phyloP scores from a whole-genome alignment of 2,888 invertebrate genomes.

The Druceiella hillmani region DNA sequence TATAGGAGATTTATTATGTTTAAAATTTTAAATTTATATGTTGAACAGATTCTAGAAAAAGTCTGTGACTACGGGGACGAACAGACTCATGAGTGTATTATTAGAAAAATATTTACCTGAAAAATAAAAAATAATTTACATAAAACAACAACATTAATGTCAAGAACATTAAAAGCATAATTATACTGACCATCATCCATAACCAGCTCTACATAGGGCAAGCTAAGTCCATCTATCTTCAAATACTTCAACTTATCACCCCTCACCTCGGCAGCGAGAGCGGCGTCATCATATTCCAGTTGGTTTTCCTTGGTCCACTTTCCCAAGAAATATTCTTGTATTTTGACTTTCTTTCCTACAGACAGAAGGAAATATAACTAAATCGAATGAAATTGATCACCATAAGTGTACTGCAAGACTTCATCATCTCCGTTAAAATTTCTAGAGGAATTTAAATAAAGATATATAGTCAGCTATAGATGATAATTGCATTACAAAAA shows the following conservation, averaged over 20 bases:
- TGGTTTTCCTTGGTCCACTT: slow-evolving; percentile 65
- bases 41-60: no score
- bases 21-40: no score
- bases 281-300: slow-evolving; percentile 48
- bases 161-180: neutral
- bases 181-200: slow-evolving; percentile 68
- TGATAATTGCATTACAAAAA: no score
- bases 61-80: no score
- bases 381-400: neutral
- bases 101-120: no score
- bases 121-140: neutral
- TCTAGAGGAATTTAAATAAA: no score
- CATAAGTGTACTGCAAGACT: neutral
- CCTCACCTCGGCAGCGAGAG: slow-evolving; percentile 43
- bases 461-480: no score
- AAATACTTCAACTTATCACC: slow-evolving; percentile 56
- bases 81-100: no score
- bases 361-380: slow-evolving; percentile 11
- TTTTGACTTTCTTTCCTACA: slow-evolving; percentile 66
- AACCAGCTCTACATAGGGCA: slow-evolving; percentile 83
- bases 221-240: slow-evolving; percentile 81
- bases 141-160: slow-evolving; percentile 2
- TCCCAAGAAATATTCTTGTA: slow-evolving; percentile 83
- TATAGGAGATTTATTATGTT: no score
- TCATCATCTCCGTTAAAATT: no score